Base-by-base conservation (phyloP, 2,888 invertebrate genomes). In the Pheosia gnoma region DNA sequence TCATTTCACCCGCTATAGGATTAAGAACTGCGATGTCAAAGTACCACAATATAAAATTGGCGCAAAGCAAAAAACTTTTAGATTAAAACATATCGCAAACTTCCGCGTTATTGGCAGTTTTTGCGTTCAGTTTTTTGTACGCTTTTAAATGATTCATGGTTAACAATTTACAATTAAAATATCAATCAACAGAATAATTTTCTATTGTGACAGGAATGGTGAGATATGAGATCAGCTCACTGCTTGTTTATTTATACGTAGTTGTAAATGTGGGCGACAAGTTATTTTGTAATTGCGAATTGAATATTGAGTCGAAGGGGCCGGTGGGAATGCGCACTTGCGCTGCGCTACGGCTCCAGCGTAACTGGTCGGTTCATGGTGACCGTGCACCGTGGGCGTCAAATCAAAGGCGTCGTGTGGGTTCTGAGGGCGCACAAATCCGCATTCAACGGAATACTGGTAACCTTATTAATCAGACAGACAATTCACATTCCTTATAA, bases 111-210 rank as follows among this genome's bases (percentile, higher is more conserved):
- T 1, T 25, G 55, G 58, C 25, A 59, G 63, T 73, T 75, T 74
- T 75, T 72, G 61, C 56, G 45, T n/a, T 62, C 39, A 37, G 66
- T 72, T 75, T 75, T 74, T 74, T 74, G 62, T 60, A 53, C 45
- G 62, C 51, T 56, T 63, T 66, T 67, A 65, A 68, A 62, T 66
- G 58, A 72, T 66, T 70, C 81, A 77, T 79, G 80, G 77, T 71
- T 82, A 80, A 83, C 77, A 79, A 83, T 81, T 82, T 81, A 82
- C 80, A 87, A 89, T 90, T 87, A 89, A 86, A 85, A 87, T 87
- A 84, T 85, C 82, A 84, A 74, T 74, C 77, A 77, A 72, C 68
- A 74, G 76, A 81, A 84, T 83, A 78, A 82, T 86, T 77, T 80
- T 77, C 71, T 77, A 82, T 80, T 84, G 82, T 84, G 85, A 85